A percentile compares a stretch with the other conserved stretches of the same genome.
These are phyloP conservation scores for Amphipyra tragopoginis DNA, from an alignment of 2,888 invertebrate genomes.

Conservation along the genomic window DNA sequence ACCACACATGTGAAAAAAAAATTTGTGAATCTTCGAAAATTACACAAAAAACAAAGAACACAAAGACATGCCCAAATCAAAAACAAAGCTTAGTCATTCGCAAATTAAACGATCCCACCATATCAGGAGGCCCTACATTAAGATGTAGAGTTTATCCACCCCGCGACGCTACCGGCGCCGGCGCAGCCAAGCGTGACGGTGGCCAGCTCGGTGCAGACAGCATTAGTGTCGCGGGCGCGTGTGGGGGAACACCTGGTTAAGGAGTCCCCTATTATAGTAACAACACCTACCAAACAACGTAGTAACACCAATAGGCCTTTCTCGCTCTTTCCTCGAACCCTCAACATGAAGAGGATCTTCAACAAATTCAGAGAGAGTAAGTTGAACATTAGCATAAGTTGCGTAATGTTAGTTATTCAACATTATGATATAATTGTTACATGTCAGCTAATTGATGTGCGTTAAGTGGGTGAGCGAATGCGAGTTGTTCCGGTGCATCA, in stretches of 20 bases:
- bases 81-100: slow-evolving; percentile 57
- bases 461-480: slow-evolving; percentile 20
- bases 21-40: too few species aligned
- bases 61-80: slow-evolving; percentile 24
- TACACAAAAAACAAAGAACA: slow-evolving; percentile 27
- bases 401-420: slow-evolving; percentile 36
- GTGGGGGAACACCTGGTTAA: slow-evolving; percentile 69
- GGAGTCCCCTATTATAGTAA: slow-evolving; percentile 12
- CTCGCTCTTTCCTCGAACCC: too few species aligned
- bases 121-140: slow-evolving; percentile 57
- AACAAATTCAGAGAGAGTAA: slow-evolving; percentile 80
- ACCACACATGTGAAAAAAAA: too few species aligned
- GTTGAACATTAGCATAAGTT: slow-evolving; percentile 55
- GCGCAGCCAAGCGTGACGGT: slow-evolving; percentile 74
- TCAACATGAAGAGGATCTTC: slow-evolving; percentile 80
- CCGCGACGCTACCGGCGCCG: slow-evolving; percentile 73
- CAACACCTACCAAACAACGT: slow-evolving; percentile 8
- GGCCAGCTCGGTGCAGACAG: slow-evolving; percentile 59
- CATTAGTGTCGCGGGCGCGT: slow-evolving; percentile 79
- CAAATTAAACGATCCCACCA: slow-evolving; percentile 48
- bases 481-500: slow-evolving; percentile 37
- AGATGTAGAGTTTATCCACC: slow-evolving; percentile 79
- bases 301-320: not conserved
- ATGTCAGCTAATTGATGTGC: slow-evolving; percentile 34
- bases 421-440: slow-evolving; percentile 44